Evolutionary conservation across 2,888 invertebrate species (phyloP), one percentile per base, ranked within the genome.

Genomic region (Bibio marci): DNA sequence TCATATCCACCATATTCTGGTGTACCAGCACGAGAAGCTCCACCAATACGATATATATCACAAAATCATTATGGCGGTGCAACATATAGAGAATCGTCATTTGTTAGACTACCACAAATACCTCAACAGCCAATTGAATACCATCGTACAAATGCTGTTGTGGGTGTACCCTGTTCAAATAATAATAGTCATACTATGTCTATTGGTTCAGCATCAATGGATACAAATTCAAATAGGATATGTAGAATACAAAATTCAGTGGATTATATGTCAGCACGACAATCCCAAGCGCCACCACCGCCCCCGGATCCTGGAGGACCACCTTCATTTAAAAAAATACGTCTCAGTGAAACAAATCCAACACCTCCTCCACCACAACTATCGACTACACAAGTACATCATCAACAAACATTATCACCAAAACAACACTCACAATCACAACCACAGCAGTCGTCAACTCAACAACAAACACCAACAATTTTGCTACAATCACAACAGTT

Each of bases 321-420:
- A 13, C 40, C 40, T 50, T 71, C 74, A 58, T 69, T 71, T 64
- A 75, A 75, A 65, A 75, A 73, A 67, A 72, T 75, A 57, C 65
- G 76, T 44, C 67, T 76, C 56, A 35, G 35, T 30, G 40, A 37
- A 32, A 14, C 41, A 37, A 38, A 43, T 48, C 53, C 49, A 38
- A 49, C 47, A 42, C 47, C 50, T 43, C 48, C 48, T 31, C 46
- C 44, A 47, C 55, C 58, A 30, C 11, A 42, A 34, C 42, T 44
- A 36, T 35, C 45, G 33, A 35, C 46, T 4, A 22, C 22, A 22
- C 8, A 49, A 39, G 47, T 58, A 48, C 50, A 63, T 57, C 50
- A 69, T 54, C 47, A 57, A 49, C 45, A 54, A 56, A 22, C 51
- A 31, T 47, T 51, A 25, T 47, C 55, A 13, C 59, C 56, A 13